These are phyloP conservation scores for Drosophila jambulina DNA, from an alignment of 1,140 invertebrate species.

Conservation along the genomic window DNA sequence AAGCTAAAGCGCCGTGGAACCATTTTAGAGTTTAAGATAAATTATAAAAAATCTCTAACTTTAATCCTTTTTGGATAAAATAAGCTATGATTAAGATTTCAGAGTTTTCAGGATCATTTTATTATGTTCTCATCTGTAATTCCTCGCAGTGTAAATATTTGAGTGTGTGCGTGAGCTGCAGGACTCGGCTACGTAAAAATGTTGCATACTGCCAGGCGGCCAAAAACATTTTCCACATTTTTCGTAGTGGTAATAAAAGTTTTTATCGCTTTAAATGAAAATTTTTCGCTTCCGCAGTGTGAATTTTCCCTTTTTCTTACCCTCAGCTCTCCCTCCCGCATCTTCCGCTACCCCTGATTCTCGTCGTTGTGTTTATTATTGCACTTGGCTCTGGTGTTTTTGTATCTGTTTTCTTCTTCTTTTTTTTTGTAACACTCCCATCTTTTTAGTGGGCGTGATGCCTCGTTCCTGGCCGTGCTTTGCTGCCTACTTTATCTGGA, in stretches of 20 bases:
- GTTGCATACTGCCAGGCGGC: slow-evolving; percentile 51
- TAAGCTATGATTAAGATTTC: background rate
- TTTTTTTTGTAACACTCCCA: slow-evolving; percentile 14
- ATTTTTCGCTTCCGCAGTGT: slow-evolving; percentile 58
- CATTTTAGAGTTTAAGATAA: background rate
- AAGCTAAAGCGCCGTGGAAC: accelerated
- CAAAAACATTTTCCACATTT: slow-evolving; percentile 58
- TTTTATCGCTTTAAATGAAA: slow-evolving; percentile 73
- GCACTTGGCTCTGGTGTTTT: slow-evolving; percentile 8
- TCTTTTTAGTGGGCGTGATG: slow-evolving; percentile 45
- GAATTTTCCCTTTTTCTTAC: slow-evolving; percentile 31
- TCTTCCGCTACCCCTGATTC: background rate
- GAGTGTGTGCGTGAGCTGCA: slow-evolving; percentile 15
- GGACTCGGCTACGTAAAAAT: slow-evolving; percentile 39
- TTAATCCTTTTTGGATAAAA: background rate
- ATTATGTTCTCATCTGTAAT: accelerated
- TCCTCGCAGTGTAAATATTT: background rate
- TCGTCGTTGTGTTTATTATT: slow-evolving; percentile 45
- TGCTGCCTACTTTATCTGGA: slow-evolving; percentile 12
- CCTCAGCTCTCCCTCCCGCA: background rate
- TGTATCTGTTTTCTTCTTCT: background rate
- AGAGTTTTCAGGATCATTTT: background rate
- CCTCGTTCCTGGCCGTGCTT: slow-evolving; percentile 27
- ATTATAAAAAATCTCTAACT: background rate
- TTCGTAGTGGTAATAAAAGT: slow-evolving; percentile 72